Conservation (phyloP, 92 coral and sea anemone species). For the Nematostella vectensis region DNA sequence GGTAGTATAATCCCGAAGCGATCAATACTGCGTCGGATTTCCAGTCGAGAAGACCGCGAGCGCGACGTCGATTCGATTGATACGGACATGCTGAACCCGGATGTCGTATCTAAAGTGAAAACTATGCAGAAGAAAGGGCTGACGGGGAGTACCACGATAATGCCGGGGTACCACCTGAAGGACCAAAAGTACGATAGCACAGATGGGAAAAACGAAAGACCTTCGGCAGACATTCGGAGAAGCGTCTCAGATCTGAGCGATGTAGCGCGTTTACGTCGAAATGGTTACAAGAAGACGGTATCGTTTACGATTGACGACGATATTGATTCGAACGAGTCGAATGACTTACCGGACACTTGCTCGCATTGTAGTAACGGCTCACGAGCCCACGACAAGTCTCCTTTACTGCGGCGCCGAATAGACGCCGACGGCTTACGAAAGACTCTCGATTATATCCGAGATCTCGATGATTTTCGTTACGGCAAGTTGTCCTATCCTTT, state of each 20-base stretch:
- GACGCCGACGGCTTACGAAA: neutral
- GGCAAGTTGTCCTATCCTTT: neutral
- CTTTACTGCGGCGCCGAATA: neutral
- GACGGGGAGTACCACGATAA: constrained; percentile 67
- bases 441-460: too few relatives aligned
- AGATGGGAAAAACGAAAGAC: neutral
- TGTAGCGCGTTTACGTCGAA: constrained; percentile 1
- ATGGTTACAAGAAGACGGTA: constrained; percentile 18
- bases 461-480: too few relatives aligned
- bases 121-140: constrained; percentile 44
- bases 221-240: neutral
- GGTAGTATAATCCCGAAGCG: constrained; percentile 1
- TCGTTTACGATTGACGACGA: constrained; percentile 21
- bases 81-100: constrained; percentile 33
- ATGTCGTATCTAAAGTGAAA: constrained; percentile 44
- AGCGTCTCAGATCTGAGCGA: constrained; percentile 7
- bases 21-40: constrained; percentile 18
- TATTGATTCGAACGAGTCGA: neutral
- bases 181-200: neutral
- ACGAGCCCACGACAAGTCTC: constrained; percentile 1
- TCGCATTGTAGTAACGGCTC: neutral
- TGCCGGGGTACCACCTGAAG: constrained; percentile 56
- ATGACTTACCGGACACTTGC: neutral
- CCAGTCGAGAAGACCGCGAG: constrained; percentile 1
- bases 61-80: constrained; percentile 8